These are phyloP conservation scores for Megaceryle maxima DNA, from an alignment of 2,113 vertebrate genomes.

Conservation along the genomic window DNA sequence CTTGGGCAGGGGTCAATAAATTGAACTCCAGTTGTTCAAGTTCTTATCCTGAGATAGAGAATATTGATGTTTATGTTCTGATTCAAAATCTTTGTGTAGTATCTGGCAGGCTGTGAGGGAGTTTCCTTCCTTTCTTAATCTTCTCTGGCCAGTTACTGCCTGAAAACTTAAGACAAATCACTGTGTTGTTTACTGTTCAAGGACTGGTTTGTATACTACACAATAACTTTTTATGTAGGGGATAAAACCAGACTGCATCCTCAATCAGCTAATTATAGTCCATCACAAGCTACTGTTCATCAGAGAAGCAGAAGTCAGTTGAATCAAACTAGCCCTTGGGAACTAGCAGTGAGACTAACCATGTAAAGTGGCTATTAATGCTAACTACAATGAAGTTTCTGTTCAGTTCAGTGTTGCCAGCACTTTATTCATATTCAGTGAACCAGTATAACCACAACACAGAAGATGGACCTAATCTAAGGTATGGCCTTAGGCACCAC, in stretches of 20 bases:
- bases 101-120: background rate
- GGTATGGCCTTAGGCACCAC: background rate
- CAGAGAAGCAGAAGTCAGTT: background rate
- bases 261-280: background rate
- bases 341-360: background rate
- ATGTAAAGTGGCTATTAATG: fast-evolving
- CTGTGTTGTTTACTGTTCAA: background rate
- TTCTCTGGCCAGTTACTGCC: background rate
- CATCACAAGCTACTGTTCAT: background rate
- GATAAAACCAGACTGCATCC: background rate
- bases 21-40: background rate
- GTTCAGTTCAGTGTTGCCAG: background rate
- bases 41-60: background rate
- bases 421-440: background rate
- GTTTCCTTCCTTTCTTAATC: background rate
- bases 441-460: background rate
- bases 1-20: background rate
- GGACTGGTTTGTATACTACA: background rate
- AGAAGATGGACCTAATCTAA: background rate
- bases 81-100: background rate
- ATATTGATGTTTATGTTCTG: background rate
- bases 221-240: background rate
- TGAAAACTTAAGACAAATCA: background rate
- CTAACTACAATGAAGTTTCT: background rate
- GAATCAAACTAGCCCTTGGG: background rate